Evolutionary conservation across 2,113 vertebrate genomes (phyloP), one percentile per base, ranked within the genome.

Genomic region (Chloroceryle aenea): DNA sequence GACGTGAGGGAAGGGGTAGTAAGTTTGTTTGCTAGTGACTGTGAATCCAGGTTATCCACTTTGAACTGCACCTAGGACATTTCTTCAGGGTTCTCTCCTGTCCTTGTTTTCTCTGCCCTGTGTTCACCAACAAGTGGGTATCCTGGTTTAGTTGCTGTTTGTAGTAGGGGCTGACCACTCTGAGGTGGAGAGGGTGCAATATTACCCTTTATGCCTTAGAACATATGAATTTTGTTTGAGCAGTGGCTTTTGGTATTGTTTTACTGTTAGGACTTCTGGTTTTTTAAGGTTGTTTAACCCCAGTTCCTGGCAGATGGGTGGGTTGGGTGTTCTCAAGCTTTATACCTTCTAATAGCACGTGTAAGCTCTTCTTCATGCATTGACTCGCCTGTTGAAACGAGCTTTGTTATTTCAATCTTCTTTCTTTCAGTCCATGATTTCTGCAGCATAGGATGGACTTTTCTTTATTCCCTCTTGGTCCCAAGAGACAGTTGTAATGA

Each of bases 1-100:
- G 80, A 40, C 18, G 53, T 47, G 43, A 75, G 71, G 17, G 56
- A 50, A 62, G 29, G 43, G 16, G 1, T 2, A 10, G 5, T 27
- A 40, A 16, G 29, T 34, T 38, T 63, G 29, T 38, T 38, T 63
- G 47, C 11, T 22, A 8, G n/a, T 3, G 18, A 50, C 30, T 36
- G 7, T 23, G 79, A 77, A 74, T 67, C 38, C 79, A 22, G 68
- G 76, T 84, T 84, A 43, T 63, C 25, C 29, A 2, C 36, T 68
- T 59, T 10, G 56, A 52, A 0, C 56, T 42, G 42, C 32, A 7
- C 20, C 0, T 6, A 1, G 0, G 5, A 2, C 25, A 15, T 47
- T 40, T 40, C 66, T 30, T 38, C 48, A 30, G 62, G 62, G 19
- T 45, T 85, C 45, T 80, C 55, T 74, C 10, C 42, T 86, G 90